These are phyloP conservation scores for Rotaria macrura DNA, from an alignment of 2,888 invertebrate genomes.

Conservation along the genomic window DNA sequence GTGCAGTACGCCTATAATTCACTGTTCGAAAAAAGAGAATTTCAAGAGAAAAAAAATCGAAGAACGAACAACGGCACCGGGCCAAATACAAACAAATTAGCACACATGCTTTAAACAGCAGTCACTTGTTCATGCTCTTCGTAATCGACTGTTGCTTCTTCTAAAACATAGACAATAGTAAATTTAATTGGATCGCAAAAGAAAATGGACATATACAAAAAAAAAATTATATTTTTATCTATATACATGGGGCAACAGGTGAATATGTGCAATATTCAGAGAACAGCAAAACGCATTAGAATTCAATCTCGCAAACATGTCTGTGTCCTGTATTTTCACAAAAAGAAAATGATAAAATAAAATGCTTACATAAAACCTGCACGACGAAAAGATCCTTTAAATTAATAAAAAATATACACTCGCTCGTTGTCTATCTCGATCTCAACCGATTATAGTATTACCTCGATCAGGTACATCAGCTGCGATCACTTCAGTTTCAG, in stretches of 20 bases:
- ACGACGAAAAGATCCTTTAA: neutral
- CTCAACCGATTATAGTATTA: neutral
- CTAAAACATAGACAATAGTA: too few relatives aligned
- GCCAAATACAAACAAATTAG: neutral
- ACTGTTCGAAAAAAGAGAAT: neutral
- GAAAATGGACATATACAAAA: neutral
- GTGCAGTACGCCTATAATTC: neutral
- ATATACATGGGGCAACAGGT: too few relatives aligned
- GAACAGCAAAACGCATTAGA: neutral
- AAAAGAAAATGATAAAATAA: neutral
- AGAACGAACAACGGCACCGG: neutral
- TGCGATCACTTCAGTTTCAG: neutral
- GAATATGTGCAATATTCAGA: neutral
- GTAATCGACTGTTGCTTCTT: neutral
- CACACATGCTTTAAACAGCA: neutral
- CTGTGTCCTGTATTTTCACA: neutral
- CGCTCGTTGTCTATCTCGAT: neutral
- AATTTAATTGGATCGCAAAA: too few relatives aligned
- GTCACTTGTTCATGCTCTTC: slow-evolving; percentile 16
- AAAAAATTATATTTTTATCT: too few relatives aligned
- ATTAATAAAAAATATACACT: neutral
- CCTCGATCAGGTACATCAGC: neutral
- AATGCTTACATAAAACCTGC: neutral
- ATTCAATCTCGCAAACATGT: neutral
- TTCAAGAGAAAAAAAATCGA: neutral